Evolutionary conservation across 1,140 invertebrate genomes (phyloP), one percentile per base, ranked within the genome.

Genomic region (Bacillus rossius): DNA sequence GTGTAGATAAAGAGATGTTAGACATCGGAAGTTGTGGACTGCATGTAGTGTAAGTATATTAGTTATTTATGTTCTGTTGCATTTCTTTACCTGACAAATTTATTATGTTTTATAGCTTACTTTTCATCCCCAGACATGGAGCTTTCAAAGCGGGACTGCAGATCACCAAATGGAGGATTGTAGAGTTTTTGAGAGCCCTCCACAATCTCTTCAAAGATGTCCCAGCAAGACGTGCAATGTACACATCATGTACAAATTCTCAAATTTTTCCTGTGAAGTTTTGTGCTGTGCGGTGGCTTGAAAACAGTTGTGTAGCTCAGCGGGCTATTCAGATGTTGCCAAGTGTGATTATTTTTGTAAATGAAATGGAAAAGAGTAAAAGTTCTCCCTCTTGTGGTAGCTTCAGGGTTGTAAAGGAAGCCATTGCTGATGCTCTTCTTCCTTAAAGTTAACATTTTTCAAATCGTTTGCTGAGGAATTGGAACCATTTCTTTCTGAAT

Each of bases 401-500:
- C 29, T 67, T 60, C 53, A 29, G 10, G n/a, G 25, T 17, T 1
- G 41, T 65, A 1, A 22, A 60, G 25, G 38, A 63, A 59, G 37
- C 3, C 25, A 17, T 67, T 3, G 8, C 45, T 29, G 58, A 65
- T 55, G 19, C 52, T 16, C 57, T 64, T 23, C 23, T 60, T 16
- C 51, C 49, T 41, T 55, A 41, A 67, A 66, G 49, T 22, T 65
- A 17, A 47, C 37, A 25, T 55, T 64, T 34, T 61, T 65, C 45
- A 38, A 51, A 29, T 63, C 34, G 40, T 19, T 64, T 8, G 59
- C 61, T 34, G 14, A 25, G 23, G 55, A 66, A 43, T 37, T 60
- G 7, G 57, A 67, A 60, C 57, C 60, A 22, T 62, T 65, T 57
- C 41, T 64, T 26, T 38, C 51, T 16, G 34, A 61, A 38, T 64